These are phyloP conservation scores for Diplazon laetatorius DNA, from an alignment of 2,888 invertebrate species.

Conservation along the genomic window DNA sequence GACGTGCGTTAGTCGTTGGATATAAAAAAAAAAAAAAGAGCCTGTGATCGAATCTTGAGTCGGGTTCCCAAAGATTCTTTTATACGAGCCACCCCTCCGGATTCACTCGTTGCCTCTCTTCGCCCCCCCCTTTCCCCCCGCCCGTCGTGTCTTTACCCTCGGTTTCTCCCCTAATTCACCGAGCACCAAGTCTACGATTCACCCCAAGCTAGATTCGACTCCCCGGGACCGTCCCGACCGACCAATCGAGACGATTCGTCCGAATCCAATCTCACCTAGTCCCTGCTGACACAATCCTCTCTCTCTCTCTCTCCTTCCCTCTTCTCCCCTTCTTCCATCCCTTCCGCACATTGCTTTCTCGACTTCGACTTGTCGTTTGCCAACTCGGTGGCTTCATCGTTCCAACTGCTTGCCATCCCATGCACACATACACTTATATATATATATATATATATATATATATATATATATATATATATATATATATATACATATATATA, in stretches of 20 bases:
- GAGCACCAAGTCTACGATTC: constrained; percentile 62
- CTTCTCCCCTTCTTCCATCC: constrained; percentile 12
- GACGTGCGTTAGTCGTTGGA: constrained; percentile 31
- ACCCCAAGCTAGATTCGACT: constrained; percentile 63
- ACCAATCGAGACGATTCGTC: constrained; percentile 37
- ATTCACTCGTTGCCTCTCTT: constrained; percentile 26
- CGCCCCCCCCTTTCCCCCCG: constrained; percentile 63
- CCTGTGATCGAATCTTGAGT: constrained; percentile 82
- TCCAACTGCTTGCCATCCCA: constrained; percentile 4
- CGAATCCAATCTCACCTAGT: constrained; percentile 50
- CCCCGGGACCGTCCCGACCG: constrained; percentile 63
- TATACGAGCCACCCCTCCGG: constrained; percentile 63
- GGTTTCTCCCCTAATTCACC: constrained; percentile 72
- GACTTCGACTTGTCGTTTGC: constrained; percentile 38
- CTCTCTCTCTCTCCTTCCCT: constrained; percentile 15
- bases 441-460: background rate
- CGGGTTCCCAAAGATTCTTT: constrained; percentile 81
- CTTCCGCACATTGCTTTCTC: constrained; percentile 46
- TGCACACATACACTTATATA: background rate
- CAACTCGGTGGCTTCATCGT: constrained; percentile 29
- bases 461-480: background rate
- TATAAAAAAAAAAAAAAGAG: constrained; percentile 65
- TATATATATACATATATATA: background rate
- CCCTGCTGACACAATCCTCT: constrained; percentile 35
- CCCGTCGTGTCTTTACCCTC: constrained; percentile 62